A percentile compares a stretch with the other conserved stretches of the same genome.
These are phyloP conservation scores for Halcyon senegalensis DNA, from an alignment of 2,113 vertebrate species.

Conservation along the genomic window DNA sequence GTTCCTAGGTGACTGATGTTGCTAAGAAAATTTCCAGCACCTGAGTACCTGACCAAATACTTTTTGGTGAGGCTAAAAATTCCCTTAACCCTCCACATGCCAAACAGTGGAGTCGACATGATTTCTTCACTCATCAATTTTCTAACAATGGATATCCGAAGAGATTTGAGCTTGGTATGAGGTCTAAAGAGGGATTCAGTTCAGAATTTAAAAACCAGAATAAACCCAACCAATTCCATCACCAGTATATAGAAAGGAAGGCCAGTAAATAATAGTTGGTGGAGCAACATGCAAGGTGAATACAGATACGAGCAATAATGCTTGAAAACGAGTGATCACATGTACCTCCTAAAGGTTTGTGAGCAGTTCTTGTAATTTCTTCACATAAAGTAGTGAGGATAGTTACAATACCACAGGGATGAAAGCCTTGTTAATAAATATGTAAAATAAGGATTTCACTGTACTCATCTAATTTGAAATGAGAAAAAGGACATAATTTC, in stretches of 20 bases:
- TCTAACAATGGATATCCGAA: neutral
- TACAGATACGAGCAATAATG: neutral
- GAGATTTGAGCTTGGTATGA: neutral
- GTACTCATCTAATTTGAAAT: slow-evolving; percentile 74
- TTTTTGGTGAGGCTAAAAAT: slow-evolving; percentile 65
- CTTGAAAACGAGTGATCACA: neutral
- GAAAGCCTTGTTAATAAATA: slow-evolving; percentile 75
- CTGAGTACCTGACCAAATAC: slow-evolving; percentile 78
- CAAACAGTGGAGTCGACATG: neutral
- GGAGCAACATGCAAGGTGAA: neutral
- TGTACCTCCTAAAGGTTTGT: neutral
- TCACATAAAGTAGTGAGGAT: slow-evolving; percentile 53
- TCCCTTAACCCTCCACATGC: slow-evolving; percentile 61
- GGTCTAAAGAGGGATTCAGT: neutral
- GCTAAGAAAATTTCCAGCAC: slow-evolving; percentile 77
- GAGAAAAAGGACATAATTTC: slow-evolving; percentile 62
- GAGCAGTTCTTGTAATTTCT: slow-evolving; percentile 10
- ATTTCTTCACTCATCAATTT: neutral
- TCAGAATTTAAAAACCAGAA: neutral
- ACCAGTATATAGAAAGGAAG: neutral
- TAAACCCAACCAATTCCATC: neutral
- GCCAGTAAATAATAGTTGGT: neutral
- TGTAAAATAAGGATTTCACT: slow-evolving; percentile 76
- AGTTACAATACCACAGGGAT: slow-evolving; percentile 74
- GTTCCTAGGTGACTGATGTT: slow-evolving; percentile 77